These are phyloP conservation scores for Anoplopoma fimbria DNA, from an alignment of 2,113 vertebrate species.

Conservation along the genomic window DNA sequence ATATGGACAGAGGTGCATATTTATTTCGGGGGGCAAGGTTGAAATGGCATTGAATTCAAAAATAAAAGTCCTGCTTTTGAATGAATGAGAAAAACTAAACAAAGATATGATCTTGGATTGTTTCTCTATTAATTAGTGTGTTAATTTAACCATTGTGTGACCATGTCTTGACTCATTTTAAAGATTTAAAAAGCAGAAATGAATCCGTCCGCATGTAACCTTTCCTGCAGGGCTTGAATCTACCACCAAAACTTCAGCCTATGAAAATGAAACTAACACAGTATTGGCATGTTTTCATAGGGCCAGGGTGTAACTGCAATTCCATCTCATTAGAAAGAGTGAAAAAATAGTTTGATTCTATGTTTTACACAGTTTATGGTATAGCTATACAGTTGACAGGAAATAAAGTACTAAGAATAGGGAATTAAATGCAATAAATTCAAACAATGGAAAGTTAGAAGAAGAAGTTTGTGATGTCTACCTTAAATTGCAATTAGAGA, in stretches of 20 bases:
- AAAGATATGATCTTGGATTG: background rate
- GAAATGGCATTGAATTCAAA: background rate
- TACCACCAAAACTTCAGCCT: background rate
- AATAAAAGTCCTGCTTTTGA: conserved; percentile 19
- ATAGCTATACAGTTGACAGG: background rate
- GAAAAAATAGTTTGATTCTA: no score
- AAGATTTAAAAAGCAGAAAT: no score
- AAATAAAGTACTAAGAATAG: background rate
- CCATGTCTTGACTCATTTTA: background rate
- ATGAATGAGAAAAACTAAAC: no score
- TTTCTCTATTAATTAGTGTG: no score
- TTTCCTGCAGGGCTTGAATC: background rate
- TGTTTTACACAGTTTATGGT: background rate
- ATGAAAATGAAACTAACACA: background rate
- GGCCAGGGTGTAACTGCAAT: no score
- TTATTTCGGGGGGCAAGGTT: background rate
- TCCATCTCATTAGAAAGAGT: no score
- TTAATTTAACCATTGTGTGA: background rate
- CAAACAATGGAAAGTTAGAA: background rate
- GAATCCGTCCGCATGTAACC: background rate
- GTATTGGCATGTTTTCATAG: conserved; percentile 1
- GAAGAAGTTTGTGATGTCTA: background rate
- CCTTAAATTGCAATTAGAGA: background rate
- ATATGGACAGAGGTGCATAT: background rate
- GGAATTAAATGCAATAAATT: background rate